These are phyloP conservation scores for Xenopus petersii DNA, from an alignment of 2,797 vertebrate genomes.

Conservation along the genomic window DNA sequence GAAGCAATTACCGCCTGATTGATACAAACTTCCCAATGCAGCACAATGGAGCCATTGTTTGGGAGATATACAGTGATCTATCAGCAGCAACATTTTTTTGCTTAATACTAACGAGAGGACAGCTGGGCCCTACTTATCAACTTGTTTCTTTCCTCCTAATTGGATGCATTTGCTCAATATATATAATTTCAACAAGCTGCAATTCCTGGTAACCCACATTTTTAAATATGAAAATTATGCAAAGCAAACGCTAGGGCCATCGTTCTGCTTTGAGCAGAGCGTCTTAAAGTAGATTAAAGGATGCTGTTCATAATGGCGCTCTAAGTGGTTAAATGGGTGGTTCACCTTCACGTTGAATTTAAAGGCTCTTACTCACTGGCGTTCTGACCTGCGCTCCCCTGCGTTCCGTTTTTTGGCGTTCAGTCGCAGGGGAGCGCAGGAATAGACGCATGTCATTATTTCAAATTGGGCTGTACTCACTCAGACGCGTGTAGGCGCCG, in stretches of 20 bases:
- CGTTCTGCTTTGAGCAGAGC: neutral
- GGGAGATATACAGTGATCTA: constrained; percentile 7
- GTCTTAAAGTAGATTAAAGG: neutral
- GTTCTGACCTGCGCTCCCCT: too few relatives aligned
- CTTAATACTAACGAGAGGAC: constrained; percentile 5
- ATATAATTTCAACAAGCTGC: neutral
- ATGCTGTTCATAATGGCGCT: neutral
- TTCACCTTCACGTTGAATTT: too few relatives aligned
- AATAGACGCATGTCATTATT: too few relatives aligned
- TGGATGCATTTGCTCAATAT: constrained; percentile 9
- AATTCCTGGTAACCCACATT: neutral
- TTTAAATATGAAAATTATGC: constrained; percentile 3
- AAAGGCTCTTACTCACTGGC: too few relatives aligned
- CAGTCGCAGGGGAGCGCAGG: too few relatives aligned
- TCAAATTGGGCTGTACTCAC: too few relatives aligned
- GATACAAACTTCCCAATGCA: neutral
- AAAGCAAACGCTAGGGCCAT: neutral
- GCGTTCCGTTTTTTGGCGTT: too few relatives aligned
- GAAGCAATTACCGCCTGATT: constrained; percentile 1
- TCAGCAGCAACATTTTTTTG: neutral
- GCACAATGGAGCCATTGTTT: neutral
- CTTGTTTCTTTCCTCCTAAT: constrained; percentile 1
- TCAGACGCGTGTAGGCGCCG: too few relatives aligned
- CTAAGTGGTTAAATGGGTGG: too few relatives aligned
- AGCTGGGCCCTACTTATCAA: neutral